Evolutionary conservation across 2,113 vertebrate species (phyloP).

Genomic region (Jaculus jaculus): DNA sequence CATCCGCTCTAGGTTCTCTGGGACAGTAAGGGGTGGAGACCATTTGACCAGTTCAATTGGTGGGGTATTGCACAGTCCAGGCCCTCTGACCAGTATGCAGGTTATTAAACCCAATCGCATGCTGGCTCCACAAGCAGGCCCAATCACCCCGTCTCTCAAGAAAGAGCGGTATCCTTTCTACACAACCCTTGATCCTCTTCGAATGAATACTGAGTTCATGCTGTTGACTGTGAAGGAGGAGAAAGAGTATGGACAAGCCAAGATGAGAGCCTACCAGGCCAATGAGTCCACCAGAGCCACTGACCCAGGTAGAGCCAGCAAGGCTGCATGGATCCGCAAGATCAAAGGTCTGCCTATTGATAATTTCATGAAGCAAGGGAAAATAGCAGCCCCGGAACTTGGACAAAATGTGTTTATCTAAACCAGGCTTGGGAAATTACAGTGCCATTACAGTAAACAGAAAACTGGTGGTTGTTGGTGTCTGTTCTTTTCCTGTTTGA

Average conservation of each 20-base stretch:
- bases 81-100: constrained; percentile 60
- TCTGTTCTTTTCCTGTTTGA: not conserved
- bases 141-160: rapidly evolving
- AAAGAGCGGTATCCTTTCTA: not conserved
- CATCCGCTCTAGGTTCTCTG: constrained; percentile 59
- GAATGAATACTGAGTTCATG: constrained; percentile 73
- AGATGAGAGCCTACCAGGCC: constrained; percentile 54
- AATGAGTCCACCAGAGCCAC: constrained; percentile 4
- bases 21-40: not conserved
- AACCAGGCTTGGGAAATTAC: constrained; percentile 62
- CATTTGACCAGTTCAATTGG: rapidly evolving
- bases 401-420: constrained; percentile 82
- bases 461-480: constrained; percentile 13
- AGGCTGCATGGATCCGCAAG: constrained; percentile 81
- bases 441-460: constrained; percentile 21
- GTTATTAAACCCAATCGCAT: constrained; percentile 29
- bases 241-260: constrained; percentile 64
- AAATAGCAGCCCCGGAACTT: constrained; percentile 83
- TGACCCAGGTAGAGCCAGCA: constrained; percentile 66
- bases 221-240: constrained; percentile 83
- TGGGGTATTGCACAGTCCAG: not conserved
- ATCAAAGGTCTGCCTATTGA: constrained; percentile 79
- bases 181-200: constrained; percentile 60
- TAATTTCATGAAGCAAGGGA: constrained; percentile 78
- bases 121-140: not conserved